Conservation (phyloP, 2,888 invertebrate species). For the Ectobius pallidus region DNA sequence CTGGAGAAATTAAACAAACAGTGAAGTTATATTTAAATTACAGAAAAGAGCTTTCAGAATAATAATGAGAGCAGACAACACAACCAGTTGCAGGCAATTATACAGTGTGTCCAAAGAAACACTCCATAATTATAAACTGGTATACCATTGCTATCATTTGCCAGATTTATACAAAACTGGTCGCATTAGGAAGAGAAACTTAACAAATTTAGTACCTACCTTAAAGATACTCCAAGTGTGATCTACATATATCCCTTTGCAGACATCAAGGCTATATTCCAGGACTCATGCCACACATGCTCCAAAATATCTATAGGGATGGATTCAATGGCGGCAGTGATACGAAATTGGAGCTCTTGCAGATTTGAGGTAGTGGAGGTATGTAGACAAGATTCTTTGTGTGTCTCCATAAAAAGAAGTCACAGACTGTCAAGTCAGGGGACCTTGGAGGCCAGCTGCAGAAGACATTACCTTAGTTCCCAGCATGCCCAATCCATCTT, state of each 20-base stretch:
- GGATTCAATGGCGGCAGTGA: not conserved
- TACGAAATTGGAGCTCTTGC: constrained; percentile 5
- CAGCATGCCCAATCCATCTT: not conserved
- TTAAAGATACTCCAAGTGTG: too few relatives aligned
- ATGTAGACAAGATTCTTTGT: not conserved
- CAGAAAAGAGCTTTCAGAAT: too few relatives aligned
- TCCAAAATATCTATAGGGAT: not conserved
- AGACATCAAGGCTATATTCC: not conserved
- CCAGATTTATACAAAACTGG: too few relatives aligned
- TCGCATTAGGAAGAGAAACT: too few relatives aligned
- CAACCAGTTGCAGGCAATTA: too few relatives aligned
- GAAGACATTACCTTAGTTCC: not conserved
- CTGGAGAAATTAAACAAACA: too few relatives aligned
- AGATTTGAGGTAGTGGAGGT: constrained; percentile 5
- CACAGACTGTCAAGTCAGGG: not conserved
- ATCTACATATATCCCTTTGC: too few relatives aligned
- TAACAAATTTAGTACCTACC: too few relatives aligned
- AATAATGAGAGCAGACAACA: too few relatives aligned
- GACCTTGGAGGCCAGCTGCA: constrained; percentile 1
- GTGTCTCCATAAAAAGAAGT: not conserved
- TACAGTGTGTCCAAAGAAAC: not conserved
- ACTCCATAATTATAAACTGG: not conserved
- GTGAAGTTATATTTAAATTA: too few relatives aligned
- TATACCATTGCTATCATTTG: not conserved
- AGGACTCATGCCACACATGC: too few relatives aligned